Base-by-base conservation (phyloP, 1,140 invertebrate genomes). In the Drosophila quadrilineata region DNA sequence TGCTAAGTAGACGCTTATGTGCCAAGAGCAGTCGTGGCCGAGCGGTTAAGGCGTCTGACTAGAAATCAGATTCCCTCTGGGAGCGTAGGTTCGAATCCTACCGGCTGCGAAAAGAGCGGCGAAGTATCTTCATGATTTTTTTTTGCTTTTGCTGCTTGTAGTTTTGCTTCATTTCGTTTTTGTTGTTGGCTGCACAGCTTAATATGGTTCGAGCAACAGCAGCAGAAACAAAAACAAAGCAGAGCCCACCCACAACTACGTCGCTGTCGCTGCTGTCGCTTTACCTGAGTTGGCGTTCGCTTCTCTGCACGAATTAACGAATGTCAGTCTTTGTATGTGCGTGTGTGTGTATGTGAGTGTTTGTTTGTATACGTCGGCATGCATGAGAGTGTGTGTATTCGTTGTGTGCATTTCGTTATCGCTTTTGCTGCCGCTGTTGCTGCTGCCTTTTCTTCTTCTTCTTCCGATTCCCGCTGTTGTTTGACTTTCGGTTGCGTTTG, bases 31-130 rank as follows among this genome's bases (percentile, higher is more conserved):
- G 93, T 93, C 93, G 92, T 94, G 93, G 93, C 93, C 93, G 93
- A 94, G 93, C 93, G 93, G 93, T 94, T 94, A 94, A 94, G 93
- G 93, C 93, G 93, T 94, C 93, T 94, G 93, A 94, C 93, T 93
- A 93, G 93, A 94, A 94, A 94, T 94, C 93, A 93, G 93, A 93
- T 93, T 94, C 92, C 93, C 92, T 94, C 93, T 94, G 93, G 93
- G 93, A 94, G 93, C 93, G 93, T 94, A 94, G 93, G 93, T 94
- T 94, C 93, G 93, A 94, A 93, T 94, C 93, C 93, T 94, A 94
- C 93, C 92, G 93, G 92, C 94, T 93, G 94, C 93, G 93, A 38
- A 21, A 6, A 17, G 16, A 62, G 17, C 26, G 9, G 6, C 31
- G 22, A 36, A 28, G 5, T n/a, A 9, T 10, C 10, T 29, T 22